A percentile compares a stretch with the other conserved stretches of the same genome.
phyloP scores from a whole-genome alignment of 2,797 vertebrate species.

The Cephalopachus bancanus region DNA sequence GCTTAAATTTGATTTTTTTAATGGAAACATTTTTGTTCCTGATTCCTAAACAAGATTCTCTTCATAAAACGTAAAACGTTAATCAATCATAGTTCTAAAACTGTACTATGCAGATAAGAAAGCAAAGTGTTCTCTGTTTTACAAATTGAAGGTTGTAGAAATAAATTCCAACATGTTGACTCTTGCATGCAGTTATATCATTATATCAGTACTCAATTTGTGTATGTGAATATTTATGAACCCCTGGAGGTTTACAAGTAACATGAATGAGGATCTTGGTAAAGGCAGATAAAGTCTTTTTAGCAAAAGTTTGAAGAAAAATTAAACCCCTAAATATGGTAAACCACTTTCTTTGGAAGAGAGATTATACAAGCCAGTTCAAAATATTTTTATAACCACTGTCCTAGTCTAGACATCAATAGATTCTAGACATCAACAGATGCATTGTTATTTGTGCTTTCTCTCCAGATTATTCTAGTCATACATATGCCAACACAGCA shows the following conservation, averaged over 20 bases:
- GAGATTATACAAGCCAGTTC: slow-evolving; percentile 34
- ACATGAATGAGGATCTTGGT: slow-evolving; percentile 63
- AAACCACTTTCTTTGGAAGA: slow-evolving; percentile 40
- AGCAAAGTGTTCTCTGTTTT: slow-evolving; percentile 73
- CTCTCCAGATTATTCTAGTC: neutral
- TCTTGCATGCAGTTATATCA: slow-evolving; percentile 59
- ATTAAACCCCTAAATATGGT: slow-evolving; percentile 22
- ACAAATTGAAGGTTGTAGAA: slow-evolving; percentile 76
- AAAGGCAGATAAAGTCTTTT: slow-evolving; percentile 38
- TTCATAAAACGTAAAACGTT: slow-evolving; percentile 58
- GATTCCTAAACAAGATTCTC: slow-evolving; percentile 58
- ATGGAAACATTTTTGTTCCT: slow-evolving; percentile 45
- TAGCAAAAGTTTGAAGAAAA: slow-evolving; percentile 34
- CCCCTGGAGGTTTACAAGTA: slow-evolving; percentile 35
- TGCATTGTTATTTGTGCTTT: neutral
- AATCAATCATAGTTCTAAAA: slow-evolving; percentile 73
- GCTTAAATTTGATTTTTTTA: too few species aligned
- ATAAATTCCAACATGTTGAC: slow-evolving; percentile 75
- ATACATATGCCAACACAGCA: neutral
- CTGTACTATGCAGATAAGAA: slow-evolving; percentile 50
- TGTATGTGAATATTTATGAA: slow-evolving; percentile 77
- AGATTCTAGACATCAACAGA: neutral
- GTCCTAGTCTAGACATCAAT: neutral
- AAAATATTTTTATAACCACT: slow-evolving; percentile 42
- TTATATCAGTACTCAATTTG: slow-evolving; percentile 67